Base-by-base conservation (phyloP, 2,113 vertebrate genomes). In the Gavia stellata region DNA sequence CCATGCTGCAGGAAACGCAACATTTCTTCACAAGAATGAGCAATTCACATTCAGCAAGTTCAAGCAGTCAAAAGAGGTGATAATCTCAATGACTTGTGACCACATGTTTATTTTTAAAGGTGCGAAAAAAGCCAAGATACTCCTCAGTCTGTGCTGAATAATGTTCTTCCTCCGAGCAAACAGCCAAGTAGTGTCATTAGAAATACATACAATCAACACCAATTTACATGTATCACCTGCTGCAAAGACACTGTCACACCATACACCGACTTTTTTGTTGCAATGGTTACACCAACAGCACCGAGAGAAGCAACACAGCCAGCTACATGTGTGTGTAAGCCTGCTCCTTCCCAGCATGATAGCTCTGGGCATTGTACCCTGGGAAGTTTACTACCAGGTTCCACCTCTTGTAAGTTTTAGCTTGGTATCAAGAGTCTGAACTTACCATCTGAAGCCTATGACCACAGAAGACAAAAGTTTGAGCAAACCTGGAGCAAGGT, bases 201-300 rank as follows among this genome's bases (percentile, higher is more conserved):
- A 53, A 80, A 85, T 17, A 42, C 1, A 2, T 23, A 58, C 2
- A 7, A 74, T 44, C 33, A 65, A 2, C 53, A 34, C 6, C 15
- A 17, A 15, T 11, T 44, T 55, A 44, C 33, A 50, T 0, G 4
- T 40, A 33, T 17, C 47, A 45, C 24, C 33, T 73, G 34, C 49
- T 67, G 52, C 47, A 67, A 75, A 53, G 53, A 72, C n/a, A 14
- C 25, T 15, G n/a, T n/a, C 61, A 79, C 62, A 47, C 15, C 1
- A 0, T n/a, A 14, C 2, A 0, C 13, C 18, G 18, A 55, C 38
- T 77, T 74, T 18, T 26, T 50, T 42, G 20, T 28, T 59, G 34
- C 28, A 47, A 13, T 1, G 1, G 36, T 36, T 74, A 36, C 55
- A 58, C 14, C 0, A 0, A 53, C 18, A 52, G 62, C 61, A 29